A percentile compares a stretch with the other conserved stretches of the same genome.
Evolutionary conservation across 2,113 vertebrate genomes (phyloP).

Genomic region (Sinocyclocheilus anophthalmus): DNA sequence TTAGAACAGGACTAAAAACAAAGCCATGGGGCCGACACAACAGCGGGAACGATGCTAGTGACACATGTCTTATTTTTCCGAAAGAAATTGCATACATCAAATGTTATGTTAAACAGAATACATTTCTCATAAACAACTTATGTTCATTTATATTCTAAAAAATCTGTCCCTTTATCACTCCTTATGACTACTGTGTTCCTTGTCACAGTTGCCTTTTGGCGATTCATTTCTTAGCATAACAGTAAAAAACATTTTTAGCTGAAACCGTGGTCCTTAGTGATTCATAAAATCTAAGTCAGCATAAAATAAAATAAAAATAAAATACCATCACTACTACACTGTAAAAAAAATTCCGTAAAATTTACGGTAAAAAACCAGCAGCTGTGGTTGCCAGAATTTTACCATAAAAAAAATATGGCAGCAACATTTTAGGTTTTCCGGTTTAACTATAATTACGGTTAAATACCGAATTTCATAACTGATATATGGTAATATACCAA

Average conservation of each 20-base stretch:
- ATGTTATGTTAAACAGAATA: not conserved
- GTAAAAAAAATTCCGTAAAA: too few relatives aligned
- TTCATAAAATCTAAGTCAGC: too few relatives aligned
- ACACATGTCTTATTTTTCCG: not conserved
- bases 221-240: not conserved
- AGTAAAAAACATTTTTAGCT: not conserved
- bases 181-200: not conserved
- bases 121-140: not conserved
- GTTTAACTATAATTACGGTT: too few relatives aligned
- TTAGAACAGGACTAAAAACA: constrained; percentile 18
- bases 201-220: not conserved
- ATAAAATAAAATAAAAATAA: too few relatives aligned
- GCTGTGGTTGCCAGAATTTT: too few relatives aligned
- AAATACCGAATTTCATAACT: too few relatives aligned
- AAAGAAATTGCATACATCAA: not conserved
- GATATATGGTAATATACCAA: too few relatives aligned
- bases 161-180: not conserved
- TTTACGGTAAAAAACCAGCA: too few relatives aligned
- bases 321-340: too few relatives aligned
- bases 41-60: not conserved
- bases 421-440: too few relatives aligned
- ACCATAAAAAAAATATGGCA: too few relatives aligned
- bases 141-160: not conserved
- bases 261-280: too few relatives aligned
- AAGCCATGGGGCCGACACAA: not conserved